Evolutionary conservation across 2,888 invertebrate genomes (phyloP), one percentile per base, ranked within the genome.

Genomic region (Trachelus troglodyta): DNA sequence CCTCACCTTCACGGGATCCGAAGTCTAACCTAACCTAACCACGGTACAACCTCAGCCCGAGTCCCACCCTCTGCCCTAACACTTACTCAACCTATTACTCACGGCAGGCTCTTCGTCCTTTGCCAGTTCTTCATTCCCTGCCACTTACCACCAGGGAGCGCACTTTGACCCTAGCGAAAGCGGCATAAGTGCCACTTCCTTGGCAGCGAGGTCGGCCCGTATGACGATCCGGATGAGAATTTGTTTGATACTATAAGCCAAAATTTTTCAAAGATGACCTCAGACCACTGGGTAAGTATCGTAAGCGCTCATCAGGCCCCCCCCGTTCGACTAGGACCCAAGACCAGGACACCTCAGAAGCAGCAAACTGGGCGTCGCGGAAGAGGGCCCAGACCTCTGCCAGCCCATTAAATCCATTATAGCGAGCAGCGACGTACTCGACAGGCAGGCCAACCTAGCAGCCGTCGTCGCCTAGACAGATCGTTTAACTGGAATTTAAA

Each of bases 351-450:
- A 6, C 12, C 71, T 34, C 71, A 12, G 3, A 12, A 9, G 71
- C 12, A 71, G 31, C 34, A 33, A 71, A 71, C 71, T 71, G 71
- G 33, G 11, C 71, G 31, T 71, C 71, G 71, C 31, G 31, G 31
- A 33, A 71, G 31, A 31, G 15, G 71, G 12, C 12, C 71, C 79
- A 74, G 68, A 81, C 84, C 83, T 85, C 83, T 85, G 86, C 84
- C 88, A 83, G 85, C 85, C 88, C 87, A 88, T 89, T 89, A 89
- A 87, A 88, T 88, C 86, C 85, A 89, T 89, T 88, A 88, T 85
- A 83, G 82, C 84, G 86, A 86, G 82, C 85, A 84, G 79, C 84
- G 85, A 83, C 83, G 84, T 84, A 85, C 83, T 81, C 75, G 68
- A 75, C 75, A 76, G 30, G 73, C 68, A 30, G 76, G 74, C 56